Evolutionary conservation across 2,797 vertebrate species (phyloP).

Genomic region (Emys orbicularis): DNA sequence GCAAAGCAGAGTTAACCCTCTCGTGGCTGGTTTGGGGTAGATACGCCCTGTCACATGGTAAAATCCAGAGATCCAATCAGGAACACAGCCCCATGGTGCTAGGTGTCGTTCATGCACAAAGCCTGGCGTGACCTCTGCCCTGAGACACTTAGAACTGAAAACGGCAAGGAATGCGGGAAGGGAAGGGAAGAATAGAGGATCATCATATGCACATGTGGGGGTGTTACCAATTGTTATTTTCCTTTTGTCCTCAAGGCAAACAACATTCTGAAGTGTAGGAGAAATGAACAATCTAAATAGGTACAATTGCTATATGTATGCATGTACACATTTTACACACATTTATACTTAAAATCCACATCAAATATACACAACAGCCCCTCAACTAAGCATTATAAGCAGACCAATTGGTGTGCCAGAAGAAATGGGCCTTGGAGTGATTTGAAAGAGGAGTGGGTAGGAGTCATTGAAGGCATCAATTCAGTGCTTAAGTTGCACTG

Average conservation of each 20-base stretch:
- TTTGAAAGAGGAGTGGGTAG: not conserved
- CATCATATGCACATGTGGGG: not conserved
- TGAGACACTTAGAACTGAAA: not conserved
- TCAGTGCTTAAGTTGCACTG: not conserved
- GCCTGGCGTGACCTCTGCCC: not conserved
- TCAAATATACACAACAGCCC: rapidly evolving
- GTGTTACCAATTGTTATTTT: not conserved
- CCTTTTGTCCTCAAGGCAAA: not conserved
- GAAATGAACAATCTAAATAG: not conserved
- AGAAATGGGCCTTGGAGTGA: not conserved
- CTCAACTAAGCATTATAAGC: not conserved
- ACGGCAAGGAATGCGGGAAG: not conserved
- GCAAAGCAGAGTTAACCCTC: too few species aligned
- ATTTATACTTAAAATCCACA: rapidly evolving
- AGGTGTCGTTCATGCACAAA: not conserved
- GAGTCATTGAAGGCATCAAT: not conserved
- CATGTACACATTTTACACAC: rapidly evolving
- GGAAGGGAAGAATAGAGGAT: not conserved
- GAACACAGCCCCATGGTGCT: not conserved
- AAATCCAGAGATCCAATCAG: not conserved
- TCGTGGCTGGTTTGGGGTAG: too few species aligned
- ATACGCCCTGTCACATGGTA: not conserved
- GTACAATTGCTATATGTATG: not conserved
- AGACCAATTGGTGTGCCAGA: not conserved
- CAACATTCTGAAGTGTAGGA: not conserved